phyloP scores from a whole-genome alignment of 1,140 invertebrate species.

The Leucophenga varia region DNA sequence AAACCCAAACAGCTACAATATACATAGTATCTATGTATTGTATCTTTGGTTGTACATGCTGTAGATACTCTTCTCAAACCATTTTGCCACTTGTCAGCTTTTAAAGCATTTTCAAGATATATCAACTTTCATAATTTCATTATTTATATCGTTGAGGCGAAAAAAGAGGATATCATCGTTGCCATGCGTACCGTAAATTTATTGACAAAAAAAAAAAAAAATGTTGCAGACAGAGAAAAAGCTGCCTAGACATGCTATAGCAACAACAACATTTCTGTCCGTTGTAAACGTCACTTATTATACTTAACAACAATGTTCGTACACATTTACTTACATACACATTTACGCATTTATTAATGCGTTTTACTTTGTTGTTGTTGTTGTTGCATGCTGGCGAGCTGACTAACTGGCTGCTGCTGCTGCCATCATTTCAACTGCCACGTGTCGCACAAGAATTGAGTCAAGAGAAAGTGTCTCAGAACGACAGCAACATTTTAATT shows the following conservation, averaged over 20 bases:
- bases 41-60: too few species aligned
- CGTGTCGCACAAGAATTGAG: conserved; percentile 17
- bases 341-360: conserved; percentile 25
- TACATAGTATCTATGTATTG: too few species aligned
- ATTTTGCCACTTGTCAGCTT: conserved; percentile 42
- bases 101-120: conserved; percentile 18
- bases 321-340: conserved; percentile 16
- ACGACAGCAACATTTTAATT: conserved; percentile 35
- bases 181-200: conserved; percentile 24
- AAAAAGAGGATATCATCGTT: conserved; percentile 45
- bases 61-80: too few species aligned
- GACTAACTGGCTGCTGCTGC: conserved; percentile 27
- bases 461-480: conserved; percentile 2
- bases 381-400: conserved; percentile 5
- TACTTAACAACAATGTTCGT: too few species aligned
- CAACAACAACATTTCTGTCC: conserved; percentile 7
- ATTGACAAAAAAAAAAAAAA: background rate
- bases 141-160: conserved; percentile 46
- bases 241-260: too few species aligned
- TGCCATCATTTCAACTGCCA: conserved; percentile 26
- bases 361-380: conserved; percentile 1
- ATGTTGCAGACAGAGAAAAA: conserved; percentile 3
- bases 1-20: too few species aligned
- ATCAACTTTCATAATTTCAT: conserved; percentile 38
- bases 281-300: conserved; percentile 3